These are phyloP conservation scores for Lepus europaeus DNA, from an alignment of 2,113 vertebrate genomes.

Conservation along the genomic window DNA sequence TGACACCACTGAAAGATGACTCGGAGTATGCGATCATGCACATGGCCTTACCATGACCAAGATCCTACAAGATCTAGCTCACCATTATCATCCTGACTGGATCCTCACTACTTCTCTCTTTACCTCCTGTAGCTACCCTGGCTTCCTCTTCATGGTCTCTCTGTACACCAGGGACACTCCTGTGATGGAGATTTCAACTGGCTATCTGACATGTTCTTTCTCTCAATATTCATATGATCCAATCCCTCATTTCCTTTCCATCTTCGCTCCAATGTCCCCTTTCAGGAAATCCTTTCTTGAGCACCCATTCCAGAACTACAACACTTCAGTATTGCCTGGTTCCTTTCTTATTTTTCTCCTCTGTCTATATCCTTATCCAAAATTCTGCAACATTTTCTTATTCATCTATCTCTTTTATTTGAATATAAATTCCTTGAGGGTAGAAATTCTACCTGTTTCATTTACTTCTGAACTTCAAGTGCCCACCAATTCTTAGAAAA, in stretches of 20 bases:
- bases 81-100: neutral
- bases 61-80: neutral
- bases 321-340: neutral
- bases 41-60: neutral
- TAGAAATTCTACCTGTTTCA: conserved; percentile 22
- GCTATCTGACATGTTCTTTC: neutral
- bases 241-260: neutral
- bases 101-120: too few relatives aligned
- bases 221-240: neutral
- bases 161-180: neutral
- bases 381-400: neutral
- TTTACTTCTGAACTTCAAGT: conserved; percentile 36
- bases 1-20: neutral
- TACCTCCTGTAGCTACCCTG: neutral
- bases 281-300: neutral
- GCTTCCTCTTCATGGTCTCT: neutral
- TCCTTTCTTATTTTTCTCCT: neutral
- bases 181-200: neutral
- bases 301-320: neutral
- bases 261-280: neutral
- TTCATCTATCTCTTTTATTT: neutral
- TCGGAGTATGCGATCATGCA: neutral
- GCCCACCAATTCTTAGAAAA: conserved; percentile 29
- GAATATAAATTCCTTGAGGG: neutral
- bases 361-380: neutral